A percentile compares a stretch with the other conserved stretches of the same genome.
phyloP scores from a whole-genome alignment of 2,113 vertebrate genomes.

The Erpornis zantholeuca region DNA sequence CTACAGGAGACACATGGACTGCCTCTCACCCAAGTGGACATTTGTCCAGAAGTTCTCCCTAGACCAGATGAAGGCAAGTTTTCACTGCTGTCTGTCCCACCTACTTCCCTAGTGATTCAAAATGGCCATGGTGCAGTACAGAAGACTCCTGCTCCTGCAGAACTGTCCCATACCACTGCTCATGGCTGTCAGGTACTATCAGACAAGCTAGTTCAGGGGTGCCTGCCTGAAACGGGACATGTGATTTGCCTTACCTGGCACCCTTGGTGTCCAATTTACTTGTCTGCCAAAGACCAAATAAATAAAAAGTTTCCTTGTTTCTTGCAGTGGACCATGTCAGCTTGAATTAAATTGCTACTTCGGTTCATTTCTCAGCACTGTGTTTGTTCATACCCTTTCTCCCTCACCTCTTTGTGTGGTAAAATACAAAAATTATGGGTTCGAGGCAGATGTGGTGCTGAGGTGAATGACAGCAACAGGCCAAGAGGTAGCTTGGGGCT shows the following conservation, averaged over 20 bases:
- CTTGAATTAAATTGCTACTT: background rate
- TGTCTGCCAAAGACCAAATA: background rate
- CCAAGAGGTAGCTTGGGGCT: background rate
- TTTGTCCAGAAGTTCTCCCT: background rate
- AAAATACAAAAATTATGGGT: background rate
- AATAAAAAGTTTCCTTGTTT: background rate
- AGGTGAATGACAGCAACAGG: rapidly evolving
- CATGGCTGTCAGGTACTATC: rapidly evolving
- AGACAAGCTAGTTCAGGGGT: background rate
- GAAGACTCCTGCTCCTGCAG: background rate
- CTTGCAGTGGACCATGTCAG: background rate
- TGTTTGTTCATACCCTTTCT: background rate
- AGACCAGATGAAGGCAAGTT: background rate
- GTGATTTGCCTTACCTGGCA: background rate
- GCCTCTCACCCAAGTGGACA: rapidly evolving
- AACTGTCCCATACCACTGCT: background rate
- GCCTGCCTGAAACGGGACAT: rapidly evolving
- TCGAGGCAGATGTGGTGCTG: background rate
- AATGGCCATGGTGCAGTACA: background rate
- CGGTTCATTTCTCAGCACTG: background rate
- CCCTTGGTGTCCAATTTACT: background rate
- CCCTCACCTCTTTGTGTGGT: background rate
- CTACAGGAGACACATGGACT: rapidly evolving
- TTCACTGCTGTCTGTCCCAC: background rate
- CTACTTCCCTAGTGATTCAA: background rate